phyloP scores from a whole-genome alignment of 2,113 vertebrate genomes.

The Sakesphorus luctuosus region DNA sequence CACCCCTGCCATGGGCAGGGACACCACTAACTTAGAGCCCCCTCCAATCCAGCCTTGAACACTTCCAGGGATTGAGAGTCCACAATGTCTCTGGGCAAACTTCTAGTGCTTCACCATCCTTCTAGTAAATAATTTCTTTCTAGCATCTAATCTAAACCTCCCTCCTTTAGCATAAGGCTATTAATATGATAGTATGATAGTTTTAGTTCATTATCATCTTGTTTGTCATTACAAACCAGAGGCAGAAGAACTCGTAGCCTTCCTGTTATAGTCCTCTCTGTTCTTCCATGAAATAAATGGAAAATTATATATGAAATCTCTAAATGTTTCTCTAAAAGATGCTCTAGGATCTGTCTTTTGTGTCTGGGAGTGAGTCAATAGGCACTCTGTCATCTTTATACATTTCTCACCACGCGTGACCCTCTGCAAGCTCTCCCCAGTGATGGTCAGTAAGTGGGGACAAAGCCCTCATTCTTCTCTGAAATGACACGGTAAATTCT shows the following conservation, averaged over 20 bases:
- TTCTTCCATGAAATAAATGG: background rate
- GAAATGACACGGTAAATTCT: background rate
- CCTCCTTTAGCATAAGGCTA: background rate
- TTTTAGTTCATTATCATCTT: background rate
- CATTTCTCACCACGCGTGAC: background rate
- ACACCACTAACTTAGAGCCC: background rate
- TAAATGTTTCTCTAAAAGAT: background rate
- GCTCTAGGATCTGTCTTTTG: background rate
- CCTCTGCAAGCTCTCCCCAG: background rate
- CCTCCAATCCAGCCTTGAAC: accelerated
- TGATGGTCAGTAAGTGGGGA: background rate
- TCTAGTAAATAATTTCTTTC: background rate
- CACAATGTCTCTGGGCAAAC: background rate
- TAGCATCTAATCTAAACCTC: background rate
- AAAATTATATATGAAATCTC: background rate
- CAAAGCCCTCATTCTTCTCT: background rate
- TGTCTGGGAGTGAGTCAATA: background rate
- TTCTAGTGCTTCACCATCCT: accelerated
- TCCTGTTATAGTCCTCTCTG: background rate
- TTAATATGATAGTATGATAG: background rate
- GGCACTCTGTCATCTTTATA: background rate
- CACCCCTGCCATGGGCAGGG: background rate
- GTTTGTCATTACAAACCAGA: background rate
- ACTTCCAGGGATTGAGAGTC: background rate
- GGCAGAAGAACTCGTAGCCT: background rate